Conservation (phyloP, 2,797 vertebrate species). For the Falco concolor region DNA sequence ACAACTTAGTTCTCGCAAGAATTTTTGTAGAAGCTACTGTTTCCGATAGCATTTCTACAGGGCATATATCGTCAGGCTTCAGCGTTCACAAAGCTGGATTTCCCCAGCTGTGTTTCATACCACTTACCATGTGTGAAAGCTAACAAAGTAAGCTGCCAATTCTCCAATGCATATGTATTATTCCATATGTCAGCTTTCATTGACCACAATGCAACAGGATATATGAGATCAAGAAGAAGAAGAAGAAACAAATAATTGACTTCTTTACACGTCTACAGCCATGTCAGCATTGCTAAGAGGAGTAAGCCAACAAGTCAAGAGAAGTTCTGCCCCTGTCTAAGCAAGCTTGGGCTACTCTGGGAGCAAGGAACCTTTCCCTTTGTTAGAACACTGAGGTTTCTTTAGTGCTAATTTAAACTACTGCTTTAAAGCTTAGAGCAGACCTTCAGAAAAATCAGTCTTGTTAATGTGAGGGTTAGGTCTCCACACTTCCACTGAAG, state of each 20-base stretch:
- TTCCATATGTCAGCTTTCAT: neutral
- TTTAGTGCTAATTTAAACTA: neutral
- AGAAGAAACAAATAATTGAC: neutral
- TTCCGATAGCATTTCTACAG: neutral
- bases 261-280: neutral
- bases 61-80: neutral
- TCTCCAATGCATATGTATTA: fast-evolving
- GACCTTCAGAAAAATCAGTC: neutral
- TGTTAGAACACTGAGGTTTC: neutral
- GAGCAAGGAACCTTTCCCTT: neutral
- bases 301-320: neutral
- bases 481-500: neutral
- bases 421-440: neutral
- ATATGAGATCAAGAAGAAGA: neutral
- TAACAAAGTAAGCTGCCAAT: neutral
- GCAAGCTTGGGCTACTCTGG: neutral
- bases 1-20: neutral
- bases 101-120: neutral
- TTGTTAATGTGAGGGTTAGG: neutral
- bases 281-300: neutral
- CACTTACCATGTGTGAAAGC: neutral
- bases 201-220: too few relatives aligned
- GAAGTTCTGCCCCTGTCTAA: neutral
- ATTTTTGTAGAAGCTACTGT: neutral
- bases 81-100: neutral